Base-by-base conservation (phyloP, 2,113 vertebrate species). In the Ictidomys tridecemlineatus region DNA sequence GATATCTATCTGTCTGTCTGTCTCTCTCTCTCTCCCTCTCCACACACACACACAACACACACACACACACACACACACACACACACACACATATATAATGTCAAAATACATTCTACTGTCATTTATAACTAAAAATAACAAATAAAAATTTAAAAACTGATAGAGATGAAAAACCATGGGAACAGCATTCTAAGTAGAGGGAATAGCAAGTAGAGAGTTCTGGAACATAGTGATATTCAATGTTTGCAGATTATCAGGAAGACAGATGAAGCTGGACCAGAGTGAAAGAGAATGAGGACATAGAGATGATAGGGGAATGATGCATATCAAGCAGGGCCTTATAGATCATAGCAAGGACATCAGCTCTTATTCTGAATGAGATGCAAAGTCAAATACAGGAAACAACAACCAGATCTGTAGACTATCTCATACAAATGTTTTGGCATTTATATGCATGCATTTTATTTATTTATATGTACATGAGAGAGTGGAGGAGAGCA, bases 211-310 rank as follows among this genome's bases (percentile, higher is more conserved):
- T 11, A 26, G 11, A 45, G 45, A 42, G 18, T 4, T 9, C 63
- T 16, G 34, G 58, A 65, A 39, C 26, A 65, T 5, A 16, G 65
- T 9, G 32, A 24, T 16, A 17, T 30, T 39, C 34, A 12, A 28
- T 65, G 37, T 26, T 70, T 65, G 39, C 24, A 58, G 20, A 17
- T 56, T 9, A 63, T 12, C 26, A 22, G 28, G 16, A n/a, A 77
- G 45, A 24, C 14, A 12, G 0, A 17, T 0, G 13, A 32, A 3
- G 45, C 39, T 16, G 16, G 4, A 69, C 8, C 69, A 42, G 22
- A 37, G 58, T 32, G 51, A 18, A 76, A 16, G 61, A 39, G 0
- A 1, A 10, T 0, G 12, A 32, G 76, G 8, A 16, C 39, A 51
- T 69, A 26, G 77, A 79, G 37, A 37, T 12, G 28, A 42, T 0